Evolutionary conservation across 2,888 invertebrate species (phyloP).

Genomic region (Actias luna): DNA sequence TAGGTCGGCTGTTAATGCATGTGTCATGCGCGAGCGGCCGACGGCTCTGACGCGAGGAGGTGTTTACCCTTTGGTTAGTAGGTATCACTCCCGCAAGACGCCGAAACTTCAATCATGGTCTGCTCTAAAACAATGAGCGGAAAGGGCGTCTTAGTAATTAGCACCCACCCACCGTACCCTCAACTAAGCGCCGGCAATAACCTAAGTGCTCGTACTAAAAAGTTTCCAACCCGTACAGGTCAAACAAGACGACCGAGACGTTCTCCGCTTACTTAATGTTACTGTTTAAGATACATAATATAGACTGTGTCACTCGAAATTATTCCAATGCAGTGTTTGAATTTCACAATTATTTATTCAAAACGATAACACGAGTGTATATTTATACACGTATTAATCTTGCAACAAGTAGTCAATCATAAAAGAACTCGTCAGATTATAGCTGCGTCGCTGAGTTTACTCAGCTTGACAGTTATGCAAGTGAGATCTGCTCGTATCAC

Average conservation of each 20-base stretch:
- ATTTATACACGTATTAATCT: slow-evolving; percentile 64
- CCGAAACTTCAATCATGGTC: slow-evolving; percentile 79
- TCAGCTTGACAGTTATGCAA: slow-evolving; percentile 75
- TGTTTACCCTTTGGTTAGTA: slow-evolving; percentile 76
- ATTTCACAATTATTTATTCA: slow-evolving; percentile 64
- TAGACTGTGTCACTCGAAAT: slow-evolving; percentile 50
- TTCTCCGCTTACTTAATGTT: slow-evolving; percentile 34
- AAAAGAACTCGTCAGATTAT: slow-evolving; percentile 73
- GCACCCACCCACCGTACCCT: slow-evolving; percentile 74
- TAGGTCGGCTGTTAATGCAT: slow-evolving; percentile 79
- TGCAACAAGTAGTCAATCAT: slow-evolving; percentile 67
- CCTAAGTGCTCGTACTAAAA: slow-evolving; percentile 69
- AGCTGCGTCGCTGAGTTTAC: slow-evolving; percentile 62
- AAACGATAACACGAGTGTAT: slow-evolving; percentile 53
- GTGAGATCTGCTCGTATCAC: slow-evolving; percentile 70
- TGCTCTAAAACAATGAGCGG: slow-evolving; percentile 81
- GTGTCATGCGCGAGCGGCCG: slow-evolving; percentile 75
- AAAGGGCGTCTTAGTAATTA: slow-evolving; percentile 78
- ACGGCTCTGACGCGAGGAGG: slow-evolving; percentile 54
- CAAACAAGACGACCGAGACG: slow-evolving; percentile 48
- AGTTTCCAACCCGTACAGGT: slow-evolving; percentile 52
- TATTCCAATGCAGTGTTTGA: slow-evolving; percentile 52
- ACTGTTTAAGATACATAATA: slow-evolving; percentile 44
- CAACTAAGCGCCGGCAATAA: slow-evolving; percentile 63
- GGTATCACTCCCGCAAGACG: slow-evolving; percentile 64